Conservation (phyloP, 2,888 invertebrate species). For the Rosalia funebris region DNA sequence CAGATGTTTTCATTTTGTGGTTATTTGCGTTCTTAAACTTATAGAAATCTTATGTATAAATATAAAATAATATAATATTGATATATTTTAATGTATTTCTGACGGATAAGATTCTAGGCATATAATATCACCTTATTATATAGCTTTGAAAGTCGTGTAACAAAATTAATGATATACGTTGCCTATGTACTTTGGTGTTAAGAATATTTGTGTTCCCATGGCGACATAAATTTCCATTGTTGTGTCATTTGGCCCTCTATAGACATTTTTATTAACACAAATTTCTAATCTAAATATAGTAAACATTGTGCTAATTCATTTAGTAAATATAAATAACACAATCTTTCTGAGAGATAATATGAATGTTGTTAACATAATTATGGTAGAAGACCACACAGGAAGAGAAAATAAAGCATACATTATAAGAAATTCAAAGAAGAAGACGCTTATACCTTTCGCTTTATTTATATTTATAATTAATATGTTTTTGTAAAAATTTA, state of each 20-base stretch:
- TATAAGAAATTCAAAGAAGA: neutral
- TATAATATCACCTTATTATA: too few relatives aligned
- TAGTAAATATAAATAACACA: constrained; percentile 14
- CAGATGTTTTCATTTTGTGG: too few relatives aligned
- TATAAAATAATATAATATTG: too few relatives aligned
- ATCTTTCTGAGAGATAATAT: constrained; percentile 15
- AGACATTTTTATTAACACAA: constrained; percentile 27
- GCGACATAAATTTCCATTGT: constrained; percentile 26
- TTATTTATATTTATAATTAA: neutral
- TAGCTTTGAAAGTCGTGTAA: too few relatives aligned
- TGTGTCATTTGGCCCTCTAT: constrained; percentile 20
- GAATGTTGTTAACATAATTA: constrained; percentile 23
- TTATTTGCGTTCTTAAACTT: too few relatives aligned
- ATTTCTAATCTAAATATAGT: constrained; percentile 20
- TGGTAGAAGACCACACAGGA: constrained; percentile 14
- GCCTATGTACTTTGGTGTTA: too few relatives aligned
- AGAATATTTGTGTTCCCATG: constrained; percentile 14
- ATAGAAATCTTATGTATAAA: too few relatives aligned
- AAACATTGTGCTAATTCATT: constrained; percentile 17
- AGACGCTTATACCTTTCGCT: neutral
- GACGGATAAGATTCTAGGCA: too few relatives aligned
- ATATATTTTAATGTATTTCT: too few relatives aligned
- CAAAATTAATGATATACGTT: too few relatives aligned
- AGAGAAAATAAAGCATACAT: neutral
- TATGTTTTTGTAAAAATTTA: neutral